Evolutionary conservation across 2,113 vertebrate species (phyloP).

Genomic region (Smithornis capensis): DNA sequence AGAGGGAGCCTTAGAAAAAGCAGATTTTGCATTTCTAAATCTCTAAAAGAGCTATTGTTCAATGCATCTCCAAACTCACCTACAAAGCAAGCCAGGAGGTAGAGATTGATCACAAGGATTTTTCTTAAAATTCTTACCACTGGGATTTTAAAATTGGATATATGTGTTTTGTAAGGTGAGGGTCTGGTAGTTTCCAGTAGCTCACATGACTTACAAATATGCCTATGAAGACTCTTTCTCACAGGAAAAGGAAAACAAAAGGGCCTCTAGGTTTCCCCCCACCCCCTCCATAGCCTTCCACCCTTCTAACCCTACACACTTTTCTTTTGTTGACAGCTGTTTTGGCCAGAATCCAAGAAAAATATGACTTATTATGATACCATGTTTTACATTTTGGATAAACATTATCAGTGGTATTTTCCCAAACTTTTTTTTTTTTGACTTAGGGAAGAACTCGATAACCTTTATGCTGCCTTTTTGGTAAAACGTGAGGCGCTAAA

Average conservation of each 20-base stretch:
- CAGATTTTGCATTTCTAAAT: not conserved
- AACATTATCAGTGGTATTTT: slow-evolving; percentile 38
- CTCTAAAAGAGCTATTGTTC: not conserved
- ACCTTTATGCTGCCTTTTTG: not conserved
- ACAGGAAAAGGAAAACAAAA: slow-evolving; percentile 47
- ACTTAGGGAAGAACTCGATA: not conserved
- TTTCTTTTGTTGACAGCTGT: slow-evolving; percentile 39
- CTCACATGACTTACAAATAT: not conserved
- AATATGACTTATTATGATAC: slow-evolving; percentile 20
- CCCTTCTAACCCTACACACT: not conserved
- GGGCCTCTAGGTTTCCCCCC: no score
- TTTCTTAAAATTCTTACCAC: not conserved
- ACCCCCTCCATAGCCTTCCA: not conserved
- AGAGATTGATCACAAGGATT: not conserved
- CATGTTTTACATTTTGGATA: slow-evolving; percentile 12
- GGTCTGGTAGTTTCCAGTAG: not conserved
- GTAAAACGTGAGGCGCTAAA: not conserved
- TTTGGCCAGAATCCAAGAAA: slow-evolving; percentile 59
- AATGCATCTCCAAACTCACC: not conserved
- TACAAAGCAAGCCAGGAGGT: not conserved
- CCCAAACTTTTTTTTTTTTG: slow-evolving; percentile 17
- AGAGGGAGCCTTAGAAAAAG: not conserved
- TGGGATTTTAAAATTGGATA: not conserved
- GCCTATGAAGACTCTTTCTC: not conserved
- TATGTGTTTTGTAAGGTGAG: not conserved